Base-by-base conservation (phyloP, 2,888 invertebrate genomes). In the Apodemia zela region DNA sequence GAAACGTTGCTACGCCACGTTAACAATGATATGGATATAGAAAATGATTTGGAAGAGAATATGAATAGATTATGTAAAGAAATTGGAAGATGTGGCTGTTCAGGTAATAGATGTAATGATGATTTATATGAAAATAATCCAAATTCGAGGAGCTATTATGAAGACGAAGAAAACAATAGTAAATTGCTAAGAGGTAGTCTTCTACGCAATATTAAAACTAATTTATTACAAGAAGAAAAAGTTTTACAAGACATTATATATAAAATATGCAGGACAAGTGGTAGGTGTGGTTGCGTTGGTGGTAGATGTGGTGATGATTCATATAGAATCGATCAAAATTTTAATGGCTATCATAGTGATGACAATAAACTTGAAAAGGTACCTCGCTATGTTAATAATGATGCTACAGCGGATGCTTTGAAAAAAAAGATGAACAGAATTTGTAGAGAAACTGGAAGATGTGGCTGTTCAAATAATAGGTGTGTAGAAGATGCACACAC, bases 1-100 rank as follows among this genome's bases (percentile, higher is more conserved):
- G 58, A 70, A 66, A 7, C 33, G 66, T 58, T 60, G 51, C 65
- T n/a, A 66, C 67, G 38, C 65, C 59, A 5, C 64, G 65, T 17
- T 63, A 62, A 45, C 47, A 60, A 33, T 54, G 57, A 65, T 42
- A 17, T 60, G 11, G 49, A 59, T 21, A 3, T 62, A 42, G 3
- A 62, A 21, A 60, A 18, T 17, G 3, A 66, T 17, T 29, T 59
- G n/a, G 61, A 62, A 6, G 63, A 42, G 49, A 61, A 64, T 15
- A 47, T 29, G 2, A 66, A 69, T 0, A 66, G 63, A 25, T 67
- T 63, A 11, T 73, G 73, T 60, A 49, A 58, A 17, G 62, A 63
- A 21, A 67, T 61, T n/a, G 72, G 68, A 10, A 66, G 70, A 60
- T 73, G 73, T 65, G 73, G 70, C 2, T 67, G 71, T 42, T 47